phyloP scores from a whole-genome alignment of 2,113 vertebrate genomes.

The Andinoacara biseriatus region DNA sequence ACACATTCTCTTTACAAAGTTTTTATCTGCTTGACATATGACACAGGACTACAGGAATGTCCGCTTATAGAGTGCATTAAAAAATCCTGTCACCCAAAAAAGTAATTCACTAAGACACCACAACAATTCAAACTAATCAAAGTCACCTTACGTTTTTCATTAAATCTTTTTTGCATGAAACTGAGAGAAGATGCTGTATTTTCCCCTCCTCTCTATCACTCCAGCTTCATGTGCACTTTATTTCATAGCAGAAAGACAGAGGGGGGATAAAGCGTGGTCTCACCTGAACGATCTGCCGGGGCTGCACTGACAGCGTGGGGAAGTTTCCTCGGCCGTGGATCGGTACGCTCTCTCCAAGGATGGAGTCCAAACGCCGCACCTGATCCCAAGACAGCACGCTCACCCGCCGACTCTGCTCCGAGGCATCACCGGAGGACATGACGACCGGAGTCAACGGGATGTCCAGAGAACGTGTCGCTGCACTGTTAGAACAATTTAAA shows the following conservation, averaged over 20 bases:
- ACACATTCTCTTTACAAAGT: too few species aligned
- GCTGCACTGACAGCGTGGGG: slow-evolving; percentile 91
- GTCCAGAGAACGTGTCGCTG: slow-evolving; percentile 1
- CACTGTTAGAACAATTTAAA: background rate
- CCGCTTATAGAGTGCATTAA: background rate
- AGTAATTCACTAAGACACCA: background rate
- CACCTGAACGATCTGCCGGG: slow-evolving; percentile 89
- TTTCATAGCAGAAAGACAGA: background rate
- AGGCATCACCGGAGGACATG: slow-evolving; percentile 75
- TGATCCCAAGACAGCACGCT: slow-evolving; percentile 91
- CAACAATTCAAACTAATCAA: background rate
- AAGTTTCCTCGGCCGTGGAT: slow-evolving; percentile 96
- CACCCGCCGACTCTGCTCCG: slow-evolving; percentile 83
- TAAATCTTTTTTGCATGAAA: background rate
- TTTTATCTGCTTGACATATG: background rate
- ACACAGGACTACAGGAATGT: background rate
- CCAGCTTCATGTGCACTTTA: background rate
- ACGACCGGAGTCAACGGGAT: slow-evolving; percentile 32
- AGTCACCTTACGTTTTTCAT: background rate
- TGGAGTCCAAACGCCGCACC: slow-evolving; percentile 90
- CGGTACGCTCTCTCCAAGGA: slow-evolving; percentile 90
- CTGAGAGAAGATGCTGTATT: background rate
- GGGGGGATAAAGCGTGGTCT: background rate
- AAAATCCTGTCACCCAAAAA: background rate
- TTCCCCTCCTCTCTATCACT: background rate